Evolutionary conservation across 2,113 vertebrate genomes (phyloP).

Genomic region (Paracanthobrama guichenoti): DNA sequence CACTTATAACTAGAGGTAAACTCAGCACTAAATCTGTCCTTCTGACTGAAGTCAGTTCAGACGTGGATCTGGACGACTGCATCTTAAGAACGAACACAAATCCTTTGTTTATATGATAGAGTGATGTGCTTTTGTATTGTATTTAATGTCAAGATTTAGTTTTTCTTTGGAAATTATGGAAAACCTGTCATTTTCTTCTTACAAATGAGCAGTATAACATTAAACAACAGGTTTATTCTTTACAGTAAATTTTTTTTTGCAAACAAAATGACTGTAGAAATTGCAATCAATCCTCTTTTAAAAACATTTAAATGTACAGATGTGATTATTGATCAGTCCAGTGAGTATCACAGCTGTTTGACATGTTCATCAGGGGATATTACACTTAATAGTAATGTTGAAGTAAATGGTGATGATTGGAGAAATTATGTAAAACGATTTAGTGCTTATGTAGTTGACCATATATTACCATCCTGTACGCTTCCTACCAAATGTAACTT

Average conservation of each 20-base stretch:
- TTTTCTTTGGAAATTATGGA: background rate
- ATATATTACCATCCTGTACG: background rate
- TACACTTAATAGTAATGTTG: background rate
- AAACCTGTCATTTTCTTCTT: background rate
- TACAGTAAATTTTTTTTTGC: background rate
- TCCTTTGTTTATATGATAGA: slow-evolving; percentile 17
- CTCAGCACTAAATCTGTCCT: background rate
- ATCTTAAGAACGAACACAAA: slow-evolving; percentile 12
- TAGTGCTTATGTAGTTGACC: background rate
- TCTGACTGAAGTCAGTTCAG: slow-evolving; percentile 8
- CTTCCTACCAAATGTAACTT: background rate
- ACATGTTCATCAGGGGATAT: background rate
- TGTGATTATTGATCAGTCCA: background rate
- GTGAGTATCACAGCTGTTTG: background rate
- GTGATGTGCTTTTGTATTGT: slow-evolving; percentile 43
- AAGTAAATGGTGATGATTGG: too few relatives aligned
- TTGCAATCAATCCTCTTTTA: background rate
- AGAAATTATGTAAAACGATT: background rate
- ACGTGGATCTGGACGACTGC: background rate
- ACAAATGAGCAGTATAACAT: background rate
- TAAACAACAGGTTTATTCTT: background rate
- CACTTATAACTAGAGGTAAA: slow-evolving; percentile 37
- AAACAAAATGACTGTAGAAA: background rate
- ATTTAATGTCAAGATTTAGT: slow-evolving; percentile 29
- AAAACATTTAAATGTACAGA: background rate